Evolutionary conservation across 2,888 invertebrate genomes (phyloP).

Genomic region (Cryptus viduatorius): DNA sequence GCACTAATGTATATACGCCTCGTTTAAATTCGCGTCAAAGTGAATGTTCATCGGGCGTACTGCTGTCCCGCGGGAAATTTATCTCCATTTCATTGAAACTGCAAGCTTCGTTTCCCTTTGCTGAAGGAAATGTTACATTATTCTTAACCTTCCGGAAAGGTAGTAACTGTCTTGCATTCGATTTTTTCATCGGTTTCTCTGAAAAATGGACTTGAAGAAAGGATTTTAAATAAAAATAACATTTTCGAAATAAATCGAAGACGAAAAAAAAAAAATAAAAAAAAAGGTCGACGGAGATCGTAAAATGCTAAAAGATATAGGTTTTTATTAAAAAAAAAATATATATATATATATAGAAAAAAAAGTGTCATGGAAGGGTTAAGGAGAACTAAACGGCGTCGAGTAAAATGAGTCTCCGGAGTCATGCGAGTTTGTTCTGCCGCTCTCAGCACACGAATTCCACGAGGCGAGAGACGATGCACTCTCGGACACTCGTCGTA

Average conservation of each 20-base stretch:
- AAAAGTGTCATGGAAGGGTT: not conserved
- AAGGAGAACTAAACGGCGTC: not conserved
- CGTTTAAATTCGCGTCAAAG: constrained; percentile 50
- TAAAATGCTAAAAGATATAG: too few species aligned
- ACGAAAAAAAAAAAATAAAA: too few species aligned
- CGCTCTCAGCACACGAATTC: constrained; percentile 40
- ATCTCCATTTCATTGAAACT: constrained; percentile 47
- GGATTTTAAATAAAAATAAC: too few species aligned
- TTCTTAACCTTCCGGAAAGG: not conserved
- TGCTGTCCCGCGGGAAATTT: constrained; percentile 38
- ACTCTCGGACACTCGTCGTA: constrained; percentile 57
- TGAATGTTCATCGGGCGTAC: constrained; percentile 59
- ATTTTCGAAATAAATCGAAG: too few species aligned
- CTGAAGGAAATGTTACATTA: constrained; percentile 7
- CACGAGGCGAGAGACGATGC: constrained; percentile 55
- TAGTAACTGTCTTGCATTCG: too few species aligned
- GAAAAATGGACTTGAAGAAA: too few species aligned
- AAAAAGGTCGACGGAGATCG: too few species aligned
- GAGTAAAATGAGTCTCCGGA: constrained; percentile 3
- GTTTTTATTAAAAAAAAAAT: too few species aligned
- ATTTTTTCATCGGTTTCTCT: too few species aligned
- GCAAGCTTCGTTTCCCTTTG: constrained; percentile 23
- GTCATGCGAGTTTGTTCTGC: not conserved
- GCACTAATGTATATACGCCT: constrained; percentile 22
- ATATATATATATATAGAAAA: not conserved